phyloP scores from a whole-genome alignment of 2,113 vertebrate species.

The Siniperca knerii region DNA sequence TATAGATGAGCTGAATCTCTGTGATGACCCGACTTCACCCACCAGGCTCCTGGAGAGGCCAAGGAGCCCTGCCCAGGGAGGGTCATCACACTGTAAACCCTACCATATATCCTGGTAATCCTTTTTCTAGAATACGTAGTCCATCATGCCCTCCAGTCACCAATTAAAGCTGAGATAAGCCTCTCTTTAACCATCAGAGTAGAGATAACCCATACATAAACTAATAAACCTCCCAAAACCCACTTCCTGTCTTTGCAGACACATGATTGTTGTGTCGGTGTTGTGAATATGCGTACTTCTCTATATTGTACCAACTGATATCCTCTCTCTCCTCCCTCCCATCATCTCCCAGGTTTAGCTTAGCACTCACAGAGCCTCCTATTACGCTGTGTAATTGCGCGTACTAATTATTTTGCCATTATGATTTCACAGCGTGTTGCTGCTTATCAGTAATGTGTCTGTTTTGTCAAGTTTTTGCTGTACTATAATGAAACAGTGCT shows the following conservation, averaged over 20 bases:
- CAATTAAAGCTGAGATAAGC: constrained; percentile 24
- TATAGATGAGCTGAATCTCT: neutral
- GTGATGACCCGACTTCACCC: neutral
- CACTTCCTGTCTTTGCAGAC: constrained; percentile 29
- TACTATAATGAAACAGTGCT: constrained; percentile 26
- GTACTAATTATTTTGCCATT: constrained; percentile 74
- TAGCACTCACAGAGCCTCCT: constrained; percentile 44
- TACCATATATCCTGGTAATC: neutral
- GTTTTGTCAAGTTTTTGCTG: constrained; percentile 43
- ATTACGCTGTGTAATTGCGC: constrained; percentile 71
- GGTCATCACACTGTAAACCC: neutral
- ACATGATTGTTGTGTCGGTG: constrained; percentile 1
- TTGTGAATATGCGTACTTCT: constrained; percentile 6
- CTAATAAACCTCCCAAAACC: constrained; percentile 13
- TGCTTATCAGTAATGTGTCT: constrained; percentile 64
- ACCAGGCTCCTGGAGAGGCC: neutral
- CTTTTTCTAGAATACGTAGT: neutral
- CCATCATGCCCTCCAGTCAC: constrained; percentile 9
- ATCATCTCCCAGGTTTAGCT: constrained; percentile 41
- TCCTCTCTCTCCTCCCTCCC: neutral
- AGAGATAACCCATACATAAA: constrained; percentile 8
- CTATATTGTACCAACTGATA: neutral
- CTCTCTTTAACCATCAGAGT: constrained; percentile 9
- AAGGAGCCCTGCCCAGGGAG: neutral
- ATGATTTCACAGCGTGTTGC: constrained; percentile 70